Conservation (phyloP, 2,797 vertebrate genomes). For the Cephalopachus bancanus region DNA sequence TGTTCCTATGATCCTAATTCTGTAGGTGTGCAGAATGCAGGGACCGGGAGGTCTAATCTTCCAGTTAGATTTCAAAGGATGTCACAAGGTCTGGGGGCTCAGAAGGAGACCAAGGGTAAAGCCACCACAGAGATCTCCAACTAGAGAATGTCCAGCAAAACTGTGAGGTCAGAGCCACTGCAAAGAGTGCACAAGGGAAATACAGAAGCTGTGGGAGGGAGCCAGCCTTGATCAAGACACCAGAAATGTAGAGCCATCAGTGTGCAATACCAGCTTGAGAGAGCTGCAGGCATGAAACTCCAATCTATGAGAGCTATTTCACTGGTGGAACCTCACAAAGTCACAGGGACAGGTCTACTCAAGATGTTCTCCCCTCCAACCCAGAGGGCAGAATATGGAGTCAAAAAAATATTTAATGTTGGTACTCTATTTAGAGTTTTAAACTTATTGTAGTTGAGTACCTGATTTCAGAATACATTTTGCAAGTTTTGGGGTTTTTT, state of each 20-base stretch:
- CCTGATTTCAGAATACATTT: too few relatives aligned
- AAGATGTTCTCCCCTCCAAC: not conserved
- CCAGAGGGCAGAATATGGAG: not conserved
- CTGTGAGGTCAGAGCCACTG: not conserved
- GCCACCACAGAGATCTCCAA: not conserved
- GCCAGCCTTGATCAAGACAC: not conserved
- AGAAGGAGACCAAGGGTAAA: not conserved
- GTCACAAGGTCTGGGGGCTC: too few relatives aligned
- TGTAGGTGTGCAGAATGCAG: not conserved
- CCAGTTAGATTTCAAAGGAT: not conserved
- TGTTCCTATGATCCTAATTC: not conserved
- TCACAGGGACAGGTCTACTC: not conserved
- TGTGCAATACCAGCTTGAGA: not conserved
- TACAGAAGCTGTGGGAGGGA: not conserved
- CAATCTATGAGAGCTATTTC: not conserved
- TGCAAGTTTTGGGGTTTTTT: too few relatives aligned
- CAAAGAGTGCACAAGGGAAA: not conserved
- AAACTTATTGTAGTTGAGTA: not conserved
- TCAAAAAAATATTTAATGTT: not conserved
- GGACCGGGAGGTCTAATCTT: too few relatives aligned
- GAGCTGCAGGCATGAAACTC: not conserved
- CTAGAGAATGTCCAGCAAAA: not conserved
- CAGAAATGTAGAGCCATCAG: not conserved
- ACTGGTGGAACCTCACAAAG: not conserved
- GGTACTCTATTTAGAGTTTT: not conserved